phyloP scores from a whole-genome alignment of 2,888 invertebrate species.

The Oscheius sp. region DNA sequence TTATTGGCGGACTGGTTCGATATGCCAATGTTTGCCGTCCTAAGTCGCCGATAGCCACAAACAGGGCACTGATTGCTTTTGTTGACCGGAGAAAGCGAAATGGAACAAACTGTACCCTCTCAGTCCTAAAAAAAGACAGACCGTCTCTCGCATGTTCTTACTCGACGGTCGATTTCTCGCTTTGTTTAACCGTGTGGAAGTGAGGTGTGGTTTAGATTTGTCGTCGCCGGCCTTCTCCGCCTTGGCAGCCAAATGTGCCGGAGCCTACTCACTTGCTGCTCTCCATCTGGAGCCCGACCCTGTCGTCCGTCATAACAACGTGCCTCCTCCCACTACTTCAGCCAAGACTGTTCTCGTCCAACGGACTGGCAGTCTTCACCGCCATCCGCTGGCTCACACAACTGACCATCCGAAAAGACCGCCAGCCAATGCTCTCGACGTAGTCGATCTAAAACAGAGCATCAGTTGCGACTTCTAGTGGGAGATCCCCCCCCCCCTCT shows the following conservation, averaged over 20 bases:
- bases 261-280: conserved; percentile 56
- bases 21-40: no score
- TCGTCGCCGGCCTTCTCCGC: conserved; percentile 45
- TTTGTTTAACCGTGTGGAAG: conserved; percentile 30
- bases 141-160: no score
- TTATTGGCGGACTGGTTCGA: no score
- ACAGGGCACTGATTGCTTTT: no score
- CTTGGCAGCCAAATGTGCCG: conserved; percentile 55
- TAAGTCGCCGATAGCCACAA: no score
- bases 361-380: conserved; percentile 45
- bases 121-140: no score
- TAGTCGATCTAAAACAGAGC: conserved; percentile 48
- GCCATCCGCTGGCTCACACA: conserved; percentile 54
- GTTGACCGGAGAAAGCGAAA: no score
- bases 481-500: background rate
- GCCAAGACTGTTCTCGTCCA: conserved; percentile 18
- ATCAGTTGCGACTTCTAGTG: conserved; percentile 56
- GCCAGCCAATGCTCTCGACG: conserved; percentile 38
- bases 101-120: no score
- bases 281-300: conserved; percentile 50
- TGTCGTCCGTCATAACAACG: background rate
- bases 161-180: conserved; percentile 9
- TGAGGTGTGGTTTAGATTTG: conserved; percentile 30
- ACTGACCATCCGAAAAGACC: conserved; percentile 52
- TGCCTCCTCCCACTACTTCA: background rate